These are phyloP conservation scores for Brachystomella parvula DNA, from an alignment of 1,140 invertebrate genomes.

Conservation along the genomic window DNA sequence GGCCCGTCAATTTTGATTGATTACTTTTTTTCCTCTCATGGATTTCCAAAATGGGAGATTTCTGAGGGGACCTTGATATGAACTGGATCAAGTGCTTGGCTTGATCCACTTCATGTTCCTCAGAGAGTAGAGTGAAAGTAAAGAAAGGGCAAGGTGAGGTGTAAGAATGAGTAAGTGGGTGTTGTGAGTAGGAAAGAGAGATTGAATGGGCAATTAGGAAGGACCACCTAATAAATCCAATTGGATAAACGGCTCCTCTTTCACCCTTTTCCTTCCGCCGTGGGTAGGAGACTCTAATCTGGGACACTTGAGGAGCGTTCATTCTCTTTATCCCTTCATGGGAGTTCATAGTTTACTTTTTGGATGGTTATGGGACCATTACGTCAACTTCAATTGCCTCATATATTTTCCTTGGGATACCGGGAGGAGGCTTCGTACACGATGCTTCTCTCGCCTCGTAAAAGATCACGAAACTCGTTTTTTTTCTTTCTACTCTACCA, in stretches of 20 bases:
- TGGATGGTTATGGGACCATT: constrained; percentile 10
- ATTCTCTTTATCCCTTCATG: constrained; percentile 5
- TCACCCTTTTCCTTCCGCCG: neutral
- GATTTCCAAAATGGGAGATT: too few species aligned
- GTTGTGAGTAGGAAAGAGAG: too few species aligned
- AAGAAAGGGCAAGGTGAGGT: too few species aligned
- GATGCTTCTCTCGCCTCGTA: neutral
- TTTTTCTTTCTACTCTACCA: too few species aligned
- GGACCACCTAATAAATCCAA: neutral
- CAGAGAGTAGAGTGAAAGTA: too few species aligned
- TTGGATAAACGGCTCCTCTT: neutral
- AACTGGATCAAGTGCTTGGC: too few species aligned
- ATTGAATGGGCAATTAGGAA: constrained; percentile 1
- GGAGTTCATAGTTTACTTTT: constrained; percentile 11
- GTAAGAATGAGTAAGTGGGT: too few species aligned
- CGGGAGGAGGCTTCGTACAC: neutral
- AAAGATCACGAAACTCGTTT: too few species aligned
- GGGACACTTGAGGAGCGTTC: neutral
- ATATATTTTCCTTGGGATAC: neutral
- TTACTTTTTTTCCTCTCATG: too few species aligned
- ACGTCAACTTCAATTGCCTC: constrained; percentile 9
- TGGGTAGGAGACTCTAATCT: neutral
- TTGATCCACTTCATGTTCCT: too few species aligned
- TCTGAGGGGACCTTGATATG: too few species aligned
- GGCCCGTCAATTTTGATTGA: too few species aligned